phyloP scores from a whole-genome alignment of 2,797 vertebrate genomes.

The Rhabdomys pumilio region DNA sequence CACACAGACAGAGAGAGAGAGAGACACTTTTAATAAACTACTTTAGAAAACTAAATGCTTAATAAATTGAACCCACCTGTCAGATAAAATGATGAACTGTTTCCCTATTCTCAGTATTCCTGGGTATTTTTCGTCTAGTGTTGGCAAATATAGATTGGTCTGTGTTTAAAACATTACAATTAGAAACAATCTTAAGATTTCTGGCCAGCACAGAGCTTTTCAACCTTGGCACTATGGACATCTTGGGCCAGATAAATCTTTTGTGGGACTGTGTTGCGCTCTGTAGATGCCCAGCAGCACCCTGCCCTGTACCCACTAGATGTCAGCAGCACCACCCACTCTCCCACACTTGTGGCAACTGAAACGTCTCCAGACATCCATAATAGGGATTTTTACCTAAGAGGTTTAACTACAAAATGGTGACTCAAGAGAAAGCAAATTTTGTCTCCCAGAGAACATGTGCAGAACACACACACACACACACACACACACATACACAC shows the following conservation, averaged over 20 bases:
- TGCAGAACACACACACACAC: not conserved
- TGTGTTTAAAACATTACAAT: constrained; percentile 20
- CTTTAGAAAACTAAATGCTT: constrained; percentile 5
- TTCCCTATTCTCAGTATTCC: not conserved
- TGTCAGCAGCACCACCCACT: not conserved
- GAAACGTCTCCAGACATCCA: not conserved
- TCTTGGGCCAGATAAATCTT: not conserved
- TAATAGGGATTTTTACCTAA: not conserved
- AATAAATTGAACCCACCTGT: not conserved
- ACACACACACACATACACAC: not conserved
- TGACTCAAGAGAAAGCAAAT: constrained; percentile 23
- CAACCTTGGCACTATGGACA: not conserved
- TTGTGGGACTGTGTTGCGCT: not conserved
- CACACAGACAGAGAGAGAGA: too few relatives aligned
- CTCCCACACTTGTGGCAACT: not conserved
- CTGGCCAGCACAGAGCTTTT: not conserved
- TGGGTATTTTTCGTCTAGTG: not conserved
- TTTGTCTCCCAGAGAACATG: constrained; percentile 4
- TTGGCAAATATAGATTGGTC: not conserved
- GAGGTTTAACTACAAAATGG: constrained; percentile 3
- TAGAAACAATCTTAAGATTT: not conserved
- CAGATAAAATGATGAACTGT: not conserved
- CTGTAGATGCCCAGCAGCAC: not conserved
- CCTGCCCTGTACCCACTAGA: not conserved
- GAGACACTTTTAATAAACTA: not conserved